A percentile compares a stretch with the other conserved stretches of the same genome.
Evolutionary conservation across 2,113 vertebrate species (phyloP).

Genomic region (Catagonus wagneri): DNA sequence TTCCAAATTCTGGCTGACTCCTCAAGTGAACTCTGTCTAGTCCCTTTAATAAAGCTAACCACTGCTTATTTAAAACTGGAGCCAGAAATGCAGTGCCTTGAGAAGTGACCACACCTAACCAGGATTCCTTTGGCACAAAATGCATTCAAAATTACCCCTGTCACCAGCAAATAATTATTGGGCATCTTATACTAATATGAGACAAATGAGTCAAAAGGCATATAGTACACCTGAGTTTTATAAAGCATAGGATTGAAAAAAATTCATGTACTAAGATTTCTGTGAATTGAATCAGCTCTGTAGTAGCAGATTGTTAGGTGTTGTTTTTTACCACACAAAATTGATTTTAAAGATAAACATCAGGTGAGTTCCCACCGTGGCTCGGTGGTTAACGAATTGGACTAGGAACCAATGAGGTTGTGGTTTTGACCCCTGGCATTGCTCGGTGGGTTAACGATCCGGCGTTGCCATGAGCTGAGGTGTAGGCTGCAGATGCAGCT

Average conservation of each 20-base stretch:
- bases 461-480: no score
- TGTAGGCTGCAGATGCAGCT: no score
- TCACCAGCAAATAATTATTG: conserved; percentile 32
- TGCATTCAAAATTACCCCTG: conserved; percentile 22
- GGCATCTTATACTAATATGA: conserved; percentile 12
- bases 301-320: neutral
- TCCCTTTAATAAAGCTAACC: conserved; percentile 66
- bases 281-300: neutral
- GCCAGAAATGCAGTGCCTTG: conserved; percentile 27
- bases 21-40: conserved; percentile 61
- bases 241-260: neutral
- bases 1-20: conserved; percentile 70
- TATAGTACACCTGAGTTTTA: neutral
- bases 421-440: no score
- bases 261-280: neutral
- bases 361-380: no score
- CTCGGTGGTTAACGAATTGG: no score
- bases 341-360: conserved; percentile 41
- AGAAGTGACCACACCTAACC: conserved; percentile 39
- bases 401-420: no score
- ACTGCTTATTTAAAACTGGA: conserved; percentile 68
- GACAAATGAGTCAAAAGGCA: neutral
- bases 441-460: no score
- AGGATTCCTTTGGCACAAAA: conserved; percentile 57
- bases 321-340: neutral